A percentile compares a stretch with the other conserved stretches of the same genome.
phyloP scores from a whole-genome alignment of 2,113 vertebrate genomes.

The Aegotheles bennettii region DNA sequence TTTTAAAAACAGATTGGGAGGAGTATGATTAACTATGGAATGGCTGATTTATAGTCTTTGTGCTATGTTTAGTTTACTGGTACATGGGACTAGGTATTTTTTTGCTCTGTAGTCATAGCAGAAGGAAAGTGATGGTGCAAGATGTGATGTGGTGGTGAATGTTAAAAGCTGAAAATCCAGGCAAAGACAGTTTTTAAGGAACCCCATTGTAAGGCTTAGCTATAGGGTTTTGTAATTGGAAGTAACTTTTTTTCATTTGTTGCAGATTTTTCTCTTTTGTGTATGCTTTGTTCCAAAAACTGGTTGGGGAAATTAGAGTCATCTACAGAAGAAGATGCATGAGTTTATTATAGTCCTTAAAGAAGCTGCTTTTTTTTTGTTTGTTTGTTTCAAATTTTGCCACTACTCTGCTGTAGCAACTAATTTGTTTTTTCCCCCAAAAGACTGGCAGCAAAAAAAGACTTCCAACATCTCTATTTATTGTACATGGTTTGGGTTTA shows the following conservation, averaged over 20 bases:
- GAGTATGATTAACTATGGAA: background rate
- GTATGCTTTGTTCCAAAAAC: background rate
- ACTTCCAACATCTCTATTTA: constrained; percentile 58
- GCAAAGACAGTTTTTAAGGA: background rate
- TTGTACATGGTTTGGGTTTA: constrained; percentile 48
- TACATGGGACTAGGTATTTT: background rate
- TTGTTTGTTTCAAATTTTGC: constrained; percentile 35
- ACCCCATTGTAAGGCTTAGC: background rate
- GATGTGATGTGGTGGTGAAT: background rate
- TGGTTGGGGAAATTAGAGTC: constrained; percentile 22
- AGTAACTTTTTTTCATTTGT: background rate
- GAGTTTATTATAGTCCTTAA: constrained; percentile 22
- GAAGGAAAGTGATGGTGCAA: background rate
- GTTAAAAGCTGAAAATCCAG: background rate
- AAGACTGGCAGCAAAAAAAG: constrained; percentile 47
- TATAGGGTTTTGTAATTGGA: background rate
- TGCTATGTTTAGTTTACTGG: background rate
- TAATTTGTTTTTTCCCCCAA: constrained; percentile 30
- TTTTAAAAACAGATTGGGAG: background rate
- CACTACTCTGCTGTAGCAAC: background rate
- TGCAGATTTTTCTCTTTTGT: background rate
- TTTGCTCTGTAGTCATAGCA: background rate
- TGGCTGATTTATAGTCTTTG: background rate
- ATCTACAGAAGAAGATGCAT: background rate
- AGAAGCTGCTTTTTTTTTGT: background rate